Base-by-base conservation (phyloP, 2,888 invertebrate species). In the Drosophila fulvimacula region DNA sequence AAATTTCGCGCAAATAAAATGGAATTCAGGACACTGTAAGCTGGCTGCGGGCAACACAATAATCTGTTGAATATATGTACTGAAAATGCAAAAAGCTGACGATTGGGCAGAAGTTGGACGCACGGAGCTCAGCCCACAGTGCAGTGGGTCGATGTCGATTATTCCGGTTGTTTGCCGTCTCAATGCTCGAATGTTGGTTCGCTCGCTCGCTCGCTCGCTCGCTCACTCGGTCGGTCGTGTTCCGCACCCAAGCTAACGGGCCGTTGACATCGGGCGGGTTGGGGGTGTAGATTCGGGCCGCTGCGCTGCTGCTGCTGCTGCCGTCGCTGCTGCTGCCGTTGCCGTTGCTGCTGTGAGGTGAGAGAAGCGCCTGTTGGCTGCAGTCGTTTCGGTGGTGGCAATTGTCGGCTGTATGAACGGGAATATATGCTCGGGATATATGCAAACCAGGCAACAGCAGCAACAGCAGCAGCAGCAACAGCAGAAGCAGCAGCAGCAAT, bases 101-200 rank as follows among this genome's bases (percentile, higher is more conserved):
- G 80, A 70, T 61, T 76, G 64, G 70, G 71, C 58, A 44, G 61
- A 61, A 48, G 53, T 61, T 62, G 64, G 77, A 58, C 52, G 59
- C 65, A 68, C 52, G 21, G 64, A 51, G 67, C 63, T 73, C 64
- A 53, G 57, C 73, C 88, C 83, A 83, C 90, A 64, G 83, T 89
- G 83, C 82, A 82, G 80, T 85, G 90, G 87, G 87, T 85, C 89
- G 89, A 79, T 79, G 88, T 89, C 81, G 85, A 86, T 90, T 86
- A 88, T 90, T 90, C 87, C 70, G 90, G 62, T 69, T 88, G 85
- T 89, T 90, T 90, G 83, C 78, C 85, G 88, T 74, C 72, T 74
- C 82, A 76, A 74, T 84, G 89, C 79, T 72, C 83, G 38, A 21
- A 59, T 52, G 30, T 59, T 19, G 32, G 63, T 51, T 46, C 49